phyloP scores from a whole-genome alignment of 2,797 vertebrate species.

The Neoniphon sammara region DNA sequence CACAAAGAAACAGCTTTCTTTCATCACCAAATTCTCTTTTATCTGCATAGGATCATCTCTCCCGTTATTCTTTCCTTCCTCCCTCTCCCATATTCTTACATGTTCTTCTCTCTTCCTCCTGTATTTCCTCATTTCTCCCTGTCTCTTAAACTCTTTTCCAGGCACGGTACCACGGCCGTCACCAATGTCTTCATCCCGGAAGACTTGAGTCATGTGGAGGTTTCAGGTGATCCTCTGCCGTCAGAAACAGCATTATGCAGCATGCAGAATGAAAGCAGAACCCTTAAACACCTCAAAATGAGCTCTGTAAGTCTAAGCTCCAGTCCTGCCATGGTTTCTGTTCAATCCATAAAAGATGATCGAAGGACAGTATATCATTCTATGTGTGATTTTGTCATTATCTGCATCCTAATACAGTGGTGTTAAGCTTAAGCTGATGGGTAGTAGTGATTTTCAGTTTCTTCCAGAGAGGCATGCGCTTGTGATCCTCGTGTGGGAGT shows the following conservation, averaged over 20 bases:
- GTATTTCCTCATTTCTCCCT: conserved; percentile 44
- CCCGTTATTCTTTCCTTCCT: too few species aligned
- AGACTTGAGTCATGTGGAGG: conserved; percentile 31
- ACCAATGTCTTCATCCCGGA: conserved; percentile 30
- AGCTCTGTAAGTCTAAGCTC: conserved; percentile 28
- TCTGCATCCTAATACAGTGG: neutral
- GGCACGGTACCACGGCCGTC: conserved; percentile 11
- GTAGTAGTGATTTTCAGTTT: neutral
- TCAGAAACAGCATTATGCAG: conserved; percentile 50
- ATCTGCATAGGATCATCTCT: neutral
- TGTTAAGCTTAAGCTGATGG: neutral
- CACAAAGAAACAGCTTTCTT: neutral
- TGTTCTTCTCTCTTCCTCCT: conserved; percentile 1
- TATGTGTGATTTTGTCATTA: conserved; percentile 20
- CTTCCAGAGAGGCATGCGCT: neutral
- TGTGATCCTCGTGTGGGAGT: neutral
- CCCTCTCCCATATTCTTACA: neutral
- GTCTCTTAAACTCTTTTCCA: conserved; percentile 24
- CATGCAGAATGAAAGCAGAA: neutral
- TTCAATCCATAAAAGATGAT: conserved; percentile 30
- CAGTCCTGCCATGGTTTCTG: conserved; percentile 17
- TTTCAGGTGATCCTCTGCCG: conserved; percentile 32
- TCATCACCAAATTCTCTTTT: conserved; percentile 12
- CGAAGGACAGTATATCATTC: conserved; percentile 25
- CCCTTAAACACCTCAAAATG: conserved; percentile 38